phyloP scores from a whole-genome alignment of 2,888 invertebrate species.

The Sympetrum striolatum region DNA sequence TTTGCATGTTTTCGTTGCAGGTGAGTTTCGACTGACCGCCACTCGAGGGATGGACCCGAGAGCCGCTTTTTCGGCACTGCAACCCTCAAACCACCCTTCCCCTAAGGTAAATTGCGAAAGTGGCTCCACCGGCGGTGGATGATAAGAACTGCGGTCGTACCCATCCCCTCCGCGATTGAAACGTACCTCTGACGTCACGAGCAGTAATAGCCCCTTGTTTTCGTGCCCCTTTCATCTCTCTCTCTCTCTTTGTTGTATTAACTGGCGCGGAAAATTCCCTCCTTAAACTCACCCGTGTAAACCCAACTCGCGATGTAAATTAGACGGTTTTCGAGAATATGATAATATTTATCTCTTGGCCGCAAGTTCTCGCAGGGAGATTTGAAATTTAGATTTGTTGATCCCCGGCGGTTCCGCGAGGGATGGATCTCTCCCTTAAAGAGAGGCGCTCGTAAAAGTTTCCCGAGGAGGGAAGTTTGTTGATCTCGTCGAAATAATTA shows the following conservation, averaged over 20 bases:
- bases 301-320: slow-evolving; percentile 8
- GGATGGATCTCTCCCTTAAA: not conserved
- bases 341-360: slow-evolving; percentile 13
- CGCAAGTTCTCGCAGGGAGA: not conserved
- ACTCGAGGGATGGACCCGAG: slow-evolving; percentile 3
- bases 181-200: not conserved
- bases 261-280: not conserved
- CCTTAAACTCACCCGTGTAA: slow-evolving; percentile 12
- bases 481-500: not conserved
- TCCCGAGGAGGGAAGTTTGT: not conserved
- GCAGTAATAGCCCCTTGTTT: not conserved
- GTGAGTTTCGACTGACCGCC: slow-evolving; percentile 8
- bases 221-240: not conserved
- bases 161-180: not conserved
- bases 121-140: not conserved
- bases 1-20: slow-evolving; percentile 39
- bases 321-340: slow-evolving; percentile 3
- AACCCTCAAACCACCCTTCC: not conserved
- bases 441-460: not conserved
- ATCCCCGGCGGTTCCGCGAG: not conserved
- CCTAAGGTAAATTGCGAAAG: not conserved
- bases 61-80: not conserved
- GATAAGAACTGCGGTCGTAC: not conserved
- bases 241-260: not conserved
- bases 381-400: slow-evolving; percentile 43